Percentiles rank a stretch among this genome's conserved stretches.
These are phyloP conservation scores for Neosilurus hyrtlii DNA, from an alignment of 2,797 vertebrate genomes.

Conservation along the genomic window DNA sequence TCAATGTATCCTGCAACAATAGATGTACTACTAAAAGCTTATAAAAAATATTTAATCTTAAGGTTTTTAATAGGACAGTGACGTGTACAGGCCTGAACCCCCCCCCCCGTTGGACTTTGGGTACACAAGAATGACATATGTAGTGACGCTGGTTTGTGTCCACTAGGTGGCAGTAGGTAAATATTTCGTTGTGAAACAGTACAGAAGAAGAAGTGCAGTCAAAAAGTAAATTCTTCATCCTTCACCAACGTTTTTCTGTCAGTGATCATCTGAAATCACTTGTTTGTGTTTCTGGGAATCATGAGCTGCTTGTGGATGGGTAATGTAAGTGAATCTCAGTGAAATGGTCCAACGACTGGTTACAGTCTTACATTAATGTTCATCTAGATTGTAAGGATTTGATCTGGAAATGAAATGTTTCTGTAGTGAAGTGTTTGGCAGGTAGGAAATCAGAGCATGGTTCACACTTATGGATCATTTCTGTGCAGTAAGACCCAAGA, in stretches of 20 bases:
- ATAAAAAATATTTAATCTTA: not conserved
- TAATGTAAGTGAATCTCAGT: conserved; percentile 50
- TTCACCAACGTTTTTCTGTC: no score
- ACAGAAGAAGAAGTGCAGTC: conserved; percentile 10
- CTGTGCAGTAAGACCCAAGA: not conserved
- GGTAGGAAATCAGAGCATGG: not conserved
- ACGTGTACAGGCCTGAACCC: not conserved
- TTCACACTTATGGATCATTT: not conserved
- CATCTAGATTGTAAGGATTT: not conserved
- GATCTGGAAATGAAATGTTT: not conserved
- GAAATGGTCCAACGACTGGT: not conserved
- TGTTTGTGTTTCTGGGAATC: not conserved
- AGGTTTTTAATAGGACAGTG: not conserved
- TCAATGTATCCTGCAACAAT: not conserved
- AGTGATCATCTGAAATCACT: not conserved
- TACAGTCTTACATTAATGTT: not conserved
- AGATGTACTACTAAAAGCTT: not conserved
- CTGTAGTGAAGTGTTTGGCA: not conserved
- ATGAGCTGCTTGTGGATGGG: conserved; percentile 62
- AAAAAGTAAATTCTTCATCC: not conserved
- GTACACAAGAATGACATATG: not conserved
- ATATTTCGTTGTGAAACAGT: not conserved
- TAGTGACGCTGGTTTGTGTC: not conserved
- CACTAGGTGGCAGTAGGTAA: conserved; percentile 21
- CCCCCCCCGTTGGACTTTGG: no score